Base-by-base conservation (phyloP, 1,140 invertebrate species). In the Planococcus citri region DNA sequence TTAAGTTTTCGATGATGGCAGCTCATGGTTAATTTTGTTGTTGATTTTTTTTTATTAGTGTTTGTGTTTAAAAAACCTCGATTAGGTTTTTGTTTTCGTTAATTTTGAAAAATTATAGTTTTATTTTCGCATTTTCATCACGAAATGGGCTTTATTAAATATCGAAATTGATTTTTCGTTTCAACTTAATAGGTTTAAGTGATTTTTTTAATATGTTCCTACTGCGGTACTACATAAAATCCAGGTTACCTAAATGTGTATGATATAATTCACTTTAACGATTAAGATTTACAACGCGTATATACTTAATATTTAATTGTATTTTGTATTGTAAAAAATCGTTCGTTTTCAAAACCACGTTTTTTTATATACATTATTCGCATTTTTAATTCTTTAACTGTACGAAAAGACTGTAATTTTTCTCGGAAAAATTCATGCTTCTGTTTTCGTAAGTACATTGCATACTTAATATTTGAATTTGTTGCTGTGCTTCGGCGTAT, bases 131-230 rank as follows among this genome's bases (percentile, higher is more conserved):
- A 33, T 33, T 33, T 12, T 33, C 29, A 33, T 33, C 29, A 33
- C 29, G 12, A 33, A 12, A 33, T 33, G 3, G 3, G 29, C 29
- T 33, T 33, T 33, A 6, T 6, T 12, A 33, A 33, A 33, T 6
- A 6, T 3, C 29, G 12, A 33, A 33, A 33, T 33, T 12, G 29
- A 6, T 33, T 9, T 9, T 51, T 51, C n/a, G n/a, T 51, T 51
- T 51, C 6, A 51, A 17, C 17, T 9, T 51, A 51, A 17, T 51
- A 17, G n/a, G n/a, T n/a, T n/a, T 51, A 51, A 51, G 41, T 51
- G 41, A 51, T 51, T 51, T 51, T 51, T 51, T 51, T 51, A n/a
- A n/a, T n/a, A 51, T 51, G 41, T 51, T 51, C 41, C 41, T 51
- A 51, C 41, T 17, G 41, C 17, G 41, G 41, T 51, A 51, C 41